These are phyloP conservation scores for Heterodera filipjevi DNA, from an alignment of 2,888 invertebrate species.

Conservation along the genomic window DNA sequence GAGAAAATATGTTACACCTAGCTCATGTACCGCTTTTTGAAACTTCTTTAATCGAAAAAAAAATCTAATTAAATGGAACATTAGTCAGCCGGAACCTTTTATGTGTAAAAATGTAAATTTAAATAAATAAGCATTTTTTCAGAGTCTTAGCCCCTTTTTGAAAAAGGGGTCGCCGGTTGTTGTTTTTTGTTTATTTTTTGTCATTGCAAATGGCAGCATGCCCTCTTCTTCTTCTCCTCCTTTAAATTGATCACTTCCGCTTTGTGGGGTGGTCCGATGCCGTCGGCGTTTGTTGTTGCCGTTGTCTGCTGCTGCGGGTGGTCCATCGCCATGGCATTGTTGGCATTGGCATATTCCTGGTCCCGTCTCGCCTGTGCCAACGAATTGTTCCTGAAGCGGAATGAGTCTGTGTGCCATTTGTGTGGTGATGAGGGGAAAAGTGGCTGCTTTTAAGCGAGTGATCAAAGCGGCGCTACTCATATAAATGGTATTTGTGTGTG, in stretches of 20 bases:
- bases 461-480: too few relatives aligned
- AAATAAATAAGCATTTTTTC: too few relatives aligned
- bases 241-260: constrained; percentile 50
- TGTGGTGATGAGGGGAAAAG: background rate
- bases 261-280: constrained; percentile 45
- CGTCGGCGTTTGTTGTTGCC: constrained; percentile 4
- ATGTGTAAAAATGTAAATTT: too few relatives aligned
- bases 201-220: constrained; percentile 46
- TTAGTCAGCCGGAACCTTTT: too few relatives aligned
- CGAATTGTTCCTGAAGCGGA: constrained; percentile 20
- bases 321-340: background rate
- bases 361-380: constrained; percentile 29
- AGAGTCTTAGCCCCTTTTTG: too few relatives aligned
- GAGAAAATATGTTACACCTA: too few relatives aligned
- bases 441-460: too few relatives aligned
- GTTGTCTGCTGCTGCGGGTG: constrained; percentile 2
- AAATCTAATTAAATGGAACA: too few relatives aligned
- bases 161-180: too few relatives aligned
- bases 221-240: constrained; percentile 50
- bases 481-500: too few relatives aligned
- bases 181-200: background rate
- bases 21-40: too few relatives aligned
- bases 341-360: background rate
- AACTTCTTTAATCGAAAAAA: too few relatives aligned
- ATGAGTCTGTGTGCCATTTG: background rate